phyloP scores from a whole-genome alignment of 2,797 vertebrate species.

The Vipera latastei region DNA sequence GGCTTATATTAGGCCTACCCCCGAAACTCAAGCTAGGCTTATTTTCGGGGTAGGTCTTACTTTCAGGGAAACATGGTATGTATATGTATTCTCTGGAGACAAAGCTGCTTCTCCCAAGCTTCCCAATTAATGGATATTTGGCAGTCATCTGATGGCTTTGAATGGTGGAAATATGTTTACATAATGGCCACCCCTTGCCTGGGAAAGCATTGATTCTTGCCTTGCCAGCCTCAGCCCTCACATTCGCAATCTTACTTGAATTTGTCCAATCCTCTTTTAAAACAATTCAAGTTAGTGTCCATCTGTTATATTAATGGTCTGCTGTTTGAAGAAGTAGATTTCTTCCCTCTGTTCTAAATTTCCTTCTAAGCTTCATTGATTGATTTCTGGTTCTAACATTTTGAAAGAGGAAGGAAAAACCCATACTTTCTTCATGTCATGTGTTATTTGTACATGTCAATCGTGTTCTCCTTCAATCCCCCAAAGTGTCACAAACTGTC shows the following conservation, averaged over 20 bases:
- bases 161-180: neutral
- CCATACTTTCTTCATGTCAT: neutral
- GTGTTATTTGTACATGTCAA: neutral
- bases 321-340: no score
- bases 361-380: neutral
- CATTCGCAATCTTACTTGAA: no score
- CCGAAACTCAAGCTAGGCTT: no score
- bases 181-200: neutral
- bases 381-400: neutral
- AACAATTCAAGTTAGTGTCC: neutral
- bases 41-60: no score
- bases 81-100: neutral
- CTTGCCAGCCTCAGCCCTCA: no score
- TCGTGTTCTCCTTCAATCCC: neutral
- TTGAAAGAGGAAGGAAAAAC: neutral
- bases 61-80: no score
- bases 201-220: neutral
- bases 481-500: neutral
- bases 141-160: neutral
- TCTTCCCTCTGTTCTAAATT: no score
- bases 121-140: neutral
- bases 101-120: neutral
- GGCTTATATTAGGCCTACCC: no score
- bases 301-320: no score
- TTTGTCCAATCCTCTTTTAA: no score